Percentiles rank a stretch among this genome's conserved stretches.
Conservation (phyloP, 2,888 invertebrate species). For the Furcula furcula region DNA sequence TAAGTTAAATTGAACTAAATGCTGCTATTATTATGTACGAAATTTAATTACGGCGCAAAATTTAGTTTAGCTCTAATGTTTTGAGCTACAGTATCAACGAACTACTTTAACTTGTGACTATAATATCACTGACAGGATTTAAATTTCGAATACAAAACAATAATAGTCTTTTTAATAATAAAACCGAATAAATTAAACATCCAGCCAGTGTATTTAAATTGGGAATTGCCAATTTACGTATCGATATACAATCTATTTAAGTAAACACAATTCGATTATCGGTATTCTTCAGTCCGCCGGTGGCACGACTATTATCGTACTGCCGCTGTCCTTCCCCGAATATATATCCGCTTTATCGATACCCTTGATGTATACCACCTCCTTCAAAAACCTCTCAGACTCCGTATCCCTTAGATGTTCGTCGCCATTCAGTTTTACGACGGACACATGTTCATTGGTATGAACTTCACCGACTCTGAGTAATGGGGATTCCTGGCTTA, state of each 20-base stretch:
- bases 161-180: too few species aligned
- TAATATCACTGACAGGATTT: too few species aligned
- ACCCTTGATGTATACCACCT: constrained; percentile 58
- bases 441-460: constrained; percentile 64
- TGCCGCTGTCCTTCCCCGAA: constrained; percentile 62
- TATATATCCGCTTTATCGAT: constrained; percentile 65
- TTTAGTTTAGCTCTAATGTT: too few species aligned
- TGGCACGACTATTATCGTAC: constrained; percentile 70
- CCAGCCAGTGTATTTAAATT: too few species aligned
- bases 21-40: too few species aligned
- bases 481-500: constrained; percentile 58
- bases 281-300: constrained; percentile 62
- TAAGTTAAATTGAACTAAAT: too few species aligned
- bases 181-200: too few species aligned
- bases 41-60: too few species aligned
- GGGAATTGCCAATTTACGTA: not conserved
- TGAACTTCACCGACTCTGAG: constrained; percentile 44
- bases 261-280: not conserved
- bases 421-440: constrained; percentile 66
- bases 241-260: not conserved
- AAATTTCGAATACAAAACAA: too few species aligned
- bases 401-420: constrained; percentile 50
- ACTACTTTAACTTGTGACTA: too few species aligned
- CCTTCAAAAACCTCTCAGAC: constrained; percentile 52
- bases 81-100: too few species aligned